A percentile compares a stretch with the other conserved stretches of the same genome.
Conservation (phyloP, 2,113 vertebrate species). For the Cygnus buccinator region DNA sequence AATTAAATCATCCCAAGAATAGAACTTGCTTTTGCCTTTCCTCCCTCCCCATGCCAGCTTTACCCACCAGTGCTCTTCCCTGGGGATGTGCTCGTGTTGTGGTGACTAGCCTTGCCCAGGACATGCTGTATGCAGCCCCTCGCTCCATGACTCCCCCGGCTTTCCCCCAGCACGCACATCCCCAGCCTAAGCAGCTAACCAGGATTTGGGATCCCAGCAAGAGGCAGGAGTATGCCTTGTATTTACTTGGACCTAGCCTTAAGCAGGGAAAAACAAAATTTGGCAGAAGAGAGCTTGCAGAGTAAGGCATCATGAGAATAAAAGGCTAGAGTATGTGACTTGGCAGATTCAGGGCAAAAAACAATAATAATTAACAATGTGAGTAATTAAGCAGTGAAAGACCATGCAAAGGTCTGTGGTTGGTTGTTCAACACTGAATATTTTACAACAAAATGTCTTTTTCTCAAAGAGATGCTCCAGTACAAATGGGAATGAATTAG, state of each 20-base stretch:
- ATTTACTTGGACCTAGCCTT: too few species aligned
- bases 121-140: background rate
- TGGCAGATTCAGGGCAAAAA: background rate
- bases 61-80: background rate
- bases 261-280: background rate
- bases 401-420: background rate
- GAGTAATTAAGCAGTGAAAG: background rate
- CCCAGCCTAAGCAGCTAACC: rapidly evolving
- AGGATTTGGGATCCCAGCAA: background rate
- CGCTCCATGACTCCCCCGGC: rapidly evolving
- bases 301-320: background rate
- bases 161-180: background rate
- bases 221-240: background rate
- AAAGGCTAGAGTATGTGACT: background rate
- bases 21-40: background rate
- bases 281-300: background rate
- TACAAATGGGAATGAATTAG: background rate
- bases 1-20: background rate
- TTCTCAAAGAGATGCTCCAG: background rate
- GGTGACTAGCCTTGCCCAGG: background rate
- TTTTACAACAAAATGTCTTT: background rate
- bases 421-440: background rate
- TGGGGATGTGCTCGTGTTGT: background rate
- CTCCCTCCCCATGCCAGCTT: background rate
- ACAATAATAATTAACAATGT: background rate